phyloP scores from a whole-genome alignment of 2,888 invertebrate genomes.

The Thymelicus sylvestris region DNA sequence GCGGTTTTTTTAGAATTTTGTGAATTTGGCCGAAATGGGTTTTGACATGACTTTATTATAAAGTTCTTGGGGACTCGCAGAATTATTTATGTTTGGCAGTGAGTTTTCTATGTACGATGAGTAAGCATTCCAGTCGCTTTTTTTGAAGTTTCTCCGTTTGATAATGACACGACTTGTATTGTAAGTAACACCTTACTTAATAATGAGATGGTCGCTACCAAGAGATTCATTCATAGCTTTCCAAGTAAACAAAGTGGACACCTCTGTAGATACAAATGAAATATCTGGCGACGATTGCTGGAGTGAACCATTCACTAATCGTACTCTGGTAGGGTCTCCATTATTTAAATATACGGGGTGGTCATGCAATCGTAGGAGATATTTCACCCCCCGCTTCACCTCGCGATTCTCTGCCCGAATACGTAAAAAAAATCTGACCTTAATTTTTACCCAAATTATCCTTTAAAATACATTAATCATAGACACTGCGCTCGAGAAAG shows the following conservation, averaged over 20 bases:
- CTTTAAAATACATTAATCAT: too few relatives aligned
- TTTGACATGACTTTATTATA: too few relatives aligned
- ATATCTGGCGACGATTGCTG: conserved; percentile 37
- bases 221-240: conserved; percentile 36
- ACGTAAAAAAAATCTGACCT: too few relatives aligned
- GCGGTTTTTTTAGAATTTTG: too few relatives aligned
- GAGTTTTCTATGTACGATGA: background rate
- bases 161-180: conserved; percentile 1
- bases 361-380: too few relatives aligned
- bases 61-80: conserved; percentile 1
- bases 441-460: too few relatives aligned
- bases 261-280: conserved; percentile 27
- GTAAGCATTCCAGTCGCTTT: conserved; percentile 25
- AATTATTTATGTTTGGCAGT: background rate
- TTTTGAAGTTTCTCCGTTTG: conserved; percentile 24
- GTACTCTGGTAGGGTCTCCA: conserved; percentile 28
- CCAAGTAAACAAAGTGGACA: conserved; percentile 31
- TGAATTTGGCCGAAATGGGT: too few relatives aligned
- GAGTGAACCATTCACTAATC: conserved; percentile 23
- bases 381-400: too few relatives aligned
- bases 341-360: too few relatives aligned
- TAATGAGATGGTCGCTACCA: conserved; percentile 38
- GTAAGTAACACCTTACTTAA: conserved; percentile 5
- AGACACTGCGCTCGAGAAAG: too few relatives aligned
- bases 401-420: too few relatives aligned